Evolutionary conservation across 2,888 invertebrate species (phyloP).

Genomic region (Drosophila conformis): DNA sequence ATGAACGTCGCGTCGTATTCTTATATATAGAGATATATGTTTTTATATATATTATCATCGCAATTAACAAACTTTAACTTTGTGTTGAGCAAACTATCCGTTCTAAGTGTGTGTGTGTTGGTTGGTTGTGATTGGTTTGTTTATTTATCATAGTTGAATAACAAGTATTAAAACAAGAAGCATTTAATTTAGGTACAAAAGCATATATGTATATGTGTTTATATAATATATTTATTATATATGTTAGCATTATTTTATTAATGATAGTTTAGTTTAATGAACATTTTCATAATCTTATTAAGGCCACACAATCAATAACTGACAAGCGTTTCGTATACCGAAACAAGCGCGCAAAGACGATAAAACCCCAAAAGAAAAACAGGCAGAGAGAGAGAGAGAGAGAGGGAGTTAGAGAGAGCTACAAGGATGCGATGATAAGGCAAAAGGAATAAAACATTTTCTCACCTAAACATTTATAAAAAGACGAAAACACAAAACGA

Average conservation of each 20-base stretch:
- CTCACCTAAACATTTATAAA: constrained; percentile 34
- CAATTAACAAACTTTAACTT: constrained; percentile 61
- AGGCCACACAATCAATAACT: constrained; percentile 78
- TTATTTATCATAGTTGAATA: constrained; percentile 43
- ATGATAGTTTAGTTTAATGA: constrained; percentile 54
- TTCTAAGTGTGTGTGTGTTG: constrained; percentile 53
- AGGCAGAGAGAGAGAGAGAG: constrained; percentile 16
- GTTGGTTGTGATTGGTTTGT: constrained; percentile 19
- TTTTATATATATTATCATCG: constrained; percentile 37
- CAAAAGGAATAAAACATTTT: constrained; percentile 20
- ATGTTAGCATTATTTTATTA: constrained; percentile 55
- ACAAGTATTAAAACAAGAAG: constrained; percentile 67
- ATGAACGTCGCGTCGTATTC: constrained; percentile 18
- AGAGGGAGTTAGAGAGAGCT: constrained; percentile 23
- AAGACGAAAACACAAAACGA: constrained; percentile 10
- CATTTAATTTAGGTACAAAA: constrained; percentile 78
- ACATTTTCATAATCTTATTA: constrained; percentile 74
- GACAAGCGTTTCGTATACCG: constrained; percentile 51
- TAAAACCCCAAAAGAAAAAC: constrained; percentile 14
- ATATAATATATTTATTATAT: constrained; percentile 47
- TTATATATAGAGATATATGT: constrained; percentile 30
- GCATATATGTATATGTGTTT: constrained; percentile 60
- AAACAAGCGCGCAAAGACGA: constrained; percentile 35
- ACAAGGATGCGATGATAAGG: constrained; percentile 37
- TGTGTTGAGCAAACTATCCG: constrained; percentile 62